Base-by-base conservation (phyloP, 92 coral and sea anemone species). In the Plumapathes pennacea region DNA sequence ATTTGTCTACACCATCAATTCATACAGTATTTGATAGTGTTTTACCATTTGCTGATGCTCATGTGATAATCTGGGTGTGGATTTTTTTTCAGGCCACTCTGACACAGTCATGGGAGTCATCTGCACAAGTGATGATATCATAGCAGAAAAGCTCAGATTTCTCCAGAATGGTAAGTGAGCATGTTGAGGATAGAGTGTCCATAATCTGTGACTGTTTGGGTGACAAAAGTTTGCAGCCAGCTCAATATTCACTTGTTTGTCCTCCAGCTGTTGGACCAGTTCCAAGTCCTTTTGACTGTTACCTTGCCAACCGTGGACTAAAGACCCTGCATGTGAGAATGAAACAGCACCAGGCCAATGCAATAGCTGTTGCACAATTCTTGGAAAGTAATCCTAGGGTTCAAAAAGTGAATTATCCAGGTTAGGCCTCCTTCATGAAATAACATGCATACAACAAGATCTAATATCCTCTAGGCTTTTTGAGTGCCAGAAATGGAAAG, bases 71-170 rank as follows among this genome's bases (percentile, higher is more conserved):
- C 3, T 30, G 18, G 8, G 15, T 17, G 12, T 14, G 13, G 10
- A 38, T 17, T 24, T 29, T 6, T 50, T 44, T 43, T 10, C 76
- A 92, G 98, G 98, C 45, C 98, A 92, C 66, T 69, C 87, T 42
- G 98, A 92, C 82, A 91, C 85, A 18, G 85, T 84, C 13, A 92
- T 92, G 96, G 98, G 98, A 51, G 90, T 88, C 17, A 82, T 92
- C 25, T 89, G 85, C 0, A 92, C 98, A 31, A 92, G 65, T 30
- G 37, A 92, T 72, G 98, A 92, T 10, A 74, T 76, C 46, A 45
- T 87, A 43, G 74, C 78, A 30, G 73, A 75, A 30, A 87, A 56
- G 57, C 57, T 91, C 24, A 84, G 82, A 29, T 91, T 91, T 47
- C 91, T 91, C 8, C 97, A 91, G 44, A 81, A 85, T 63, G 81